Evolutionary conservation across 1,140 invertebrate species (phyloP).

Genomic region (Drosophila truncata): DNA sequence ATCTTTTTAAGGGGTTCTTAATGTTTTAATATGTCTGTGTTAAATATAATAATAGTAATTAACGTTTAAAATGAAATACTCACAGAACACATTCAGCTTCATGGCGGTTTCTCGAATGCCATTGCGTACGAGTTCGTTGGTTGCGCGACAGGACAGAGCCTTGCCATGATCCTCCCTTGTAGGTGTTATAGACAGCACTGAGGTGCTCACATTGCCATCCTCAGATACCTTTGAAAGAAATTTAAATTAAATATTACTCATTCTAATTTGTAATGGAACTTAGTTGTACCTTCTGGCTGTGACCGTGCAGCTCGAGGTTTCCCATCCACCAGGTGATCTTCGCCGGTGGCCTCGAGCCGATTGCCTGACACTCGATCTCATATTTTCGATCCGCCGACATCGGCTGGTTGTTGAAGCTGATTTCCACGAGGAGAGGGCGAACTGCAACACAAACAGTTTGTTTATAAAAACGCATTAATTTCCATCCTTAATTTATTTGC

Average conservation of each 20-base stretch:
- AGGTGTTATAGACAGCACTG: conserved; percentile 91
- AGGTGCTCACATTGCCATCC: conserved; percentile 93
- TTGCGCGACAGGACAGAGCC: conserved; percentile 92
- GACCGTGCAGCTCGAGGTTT: conserved; percentile 87
- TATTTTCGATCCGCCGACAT: conserved; percentile 92
- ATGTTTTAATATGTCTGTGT: too few species aligned
- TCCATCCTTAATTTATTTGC: conserved; percentile 78
- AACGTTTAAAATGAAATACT: conserved; percentile 85
- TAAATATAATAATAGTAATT: too few species aligned
- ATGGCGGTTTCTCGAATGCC: conserved; percentile 91
- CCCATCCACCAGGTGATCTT: conserved; percentile 93
- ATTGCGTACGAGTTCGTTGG: conserved; percentile 90
- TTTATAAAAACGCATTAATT: conserved; percentile 65
- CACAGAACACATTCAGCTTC: conserved; percentile 93
- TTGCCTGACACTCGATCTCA: conserved; percentile 91
- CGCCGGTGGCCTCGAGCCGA: conserved; percentile 92
- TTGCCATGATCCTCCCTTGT: conserved; percentile 91
- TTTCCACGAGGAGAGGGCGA: conserved; percentile 91
- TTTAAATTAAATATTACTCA: neutral
- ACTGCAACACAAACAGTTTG: conserved; percentile 87
- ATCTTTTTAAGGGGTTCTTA: too few species aligned
- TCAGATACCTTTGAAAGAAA: conserved; percentile 87
- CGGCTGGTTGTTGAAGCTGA: conserved; percentile 91
- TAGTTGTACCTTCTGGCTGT: conserved; percentile 75
- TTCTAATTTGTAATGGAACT: neutral